Base-by-base conservation (phyloP, 2,888 invertebrate species). In the Aethes cnicana region DNA sequence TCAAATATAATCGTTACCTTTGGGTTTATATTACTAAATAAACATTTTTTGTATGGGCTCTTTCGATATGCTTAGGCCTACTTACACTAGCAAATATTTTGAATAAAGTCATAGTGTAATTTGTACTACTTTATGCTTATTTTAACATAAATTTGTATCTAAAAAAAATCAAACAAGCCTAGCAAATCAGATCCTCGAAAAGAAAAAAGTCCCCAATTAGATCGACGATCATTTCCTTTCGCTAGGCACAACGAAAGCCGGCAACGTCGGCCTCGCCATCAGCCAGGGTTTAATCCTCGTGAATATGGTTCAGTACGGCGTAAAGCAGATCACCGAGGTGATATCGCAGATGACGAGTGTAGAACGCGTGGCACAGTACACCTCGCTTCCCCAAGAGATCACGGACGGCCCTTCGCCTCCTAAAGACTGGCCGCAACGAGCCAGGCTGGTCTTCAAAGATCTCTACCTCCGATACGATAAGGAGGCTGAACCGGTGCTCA, bases 291-390 rank as follows among this genome's bases (percentile, higher is more conserved):
- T 94, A 47, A 92, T 94, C 61, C 72, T 96, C 54, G 94, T 95
- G 47, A 95, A 94, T 56, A 94, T 95, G 93, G 91, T 96, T 50
- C 95, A 96, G 72, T 93, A 94, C 82, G 95, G 95, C 5, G 93
- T 96, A 56, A 90, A 95, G 52, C 95, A 95, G 74, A 92, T 94
- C 21, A 94, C 96, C 0, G 96, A 96, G 71, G 92, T 93, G 17
- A 88, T 94, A 42, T 93, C 93, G n/a, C 93, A 94, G 65, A 94
- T 95, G 94, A 94, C 94, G 3, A 93, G 94, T 43, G 96, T 97
- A 0, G 97, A 97, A 74, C 90, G 97, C 42, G 93, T 97, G 1
- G 74, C 95, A 16, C 95, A 96, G 70, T 97, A 95, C 77, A 93
- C 94, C 0, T 88, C 93, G 9, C 77, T 97, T 17, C 93, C 94